Conservation (phyloP, 1,140 invertebrate genomes). For the Tetramorium simillimum region DNA sequence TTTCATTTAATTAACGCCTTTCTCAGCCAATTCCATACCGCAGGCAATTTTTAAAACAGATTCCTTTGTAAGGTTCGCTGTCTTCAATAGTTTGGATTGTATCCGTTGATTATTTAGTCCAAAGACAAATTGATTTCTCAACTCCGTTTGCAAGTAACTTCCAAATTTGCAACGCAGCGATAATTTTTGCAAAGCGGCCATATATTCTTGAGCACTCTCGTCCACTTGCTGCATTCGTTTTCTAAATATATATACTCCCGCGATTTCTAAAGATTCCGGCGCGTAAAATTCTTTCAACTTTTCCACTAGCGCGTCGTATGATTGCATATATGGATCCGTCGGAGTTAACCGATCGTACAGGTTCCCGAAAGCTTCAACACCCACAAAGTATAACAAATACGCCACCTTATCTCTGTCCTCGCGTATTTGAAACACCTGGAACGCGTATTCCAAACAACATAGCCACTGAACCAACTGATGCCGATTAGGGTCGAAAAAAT, state of each 20-base stretch:
- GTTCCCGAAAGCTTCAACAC: too few relatives aligned
- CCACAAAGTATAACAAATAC: too few relatives aligned
- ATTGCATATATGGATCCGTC: background rate
- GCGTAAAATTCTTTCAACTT: slow-evolving; percentile 62
- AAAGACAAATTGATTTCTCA: slow-evolving; percentile 72
- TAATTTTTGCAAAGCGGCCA: slow-evolving; percentile 55
- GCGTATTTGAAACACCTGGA: too few relatives aligned
- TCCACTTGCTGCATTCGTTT: slow-evolving; percentile 61
- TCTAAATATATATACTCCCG: slow-evolving; percentile 68
- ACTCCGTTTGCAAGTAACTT: slow-evolving; percentile 61
- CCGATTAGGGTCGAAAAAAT: too few relatives aligned
- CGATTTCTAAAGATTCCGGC: slow-evolving; percentile 68
- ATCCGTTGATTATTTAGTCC: slow-evolving; percentile 42
- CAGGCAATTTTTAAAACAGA: background rate
- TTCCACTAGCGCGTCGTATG: slow-evolving; percentile 13
- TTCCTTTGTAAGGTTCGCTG: background rate
- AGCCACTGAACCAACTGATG: too few relatives aligned
- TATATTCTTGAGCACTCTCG: slow-evolving; percentile 63
- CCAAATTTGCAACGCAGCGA: slow-evolving; percentile 68
- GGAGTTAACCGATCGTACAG: too few relatives aligned
- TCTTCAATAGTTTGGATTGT: background rate
- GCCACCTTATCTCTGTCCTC: too few relatives aligned
- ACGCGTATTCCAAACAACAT: too few relatives aligned
- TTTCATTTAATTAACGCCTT: background rate
- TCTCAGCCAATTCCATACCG: background rate